A percentile compares a stretch with the other conserved stretches of the same genome.
phyloP scores from a whole-genome alignment of 2,113 vertebrate genomes.

The Colius striatus region DNA sequence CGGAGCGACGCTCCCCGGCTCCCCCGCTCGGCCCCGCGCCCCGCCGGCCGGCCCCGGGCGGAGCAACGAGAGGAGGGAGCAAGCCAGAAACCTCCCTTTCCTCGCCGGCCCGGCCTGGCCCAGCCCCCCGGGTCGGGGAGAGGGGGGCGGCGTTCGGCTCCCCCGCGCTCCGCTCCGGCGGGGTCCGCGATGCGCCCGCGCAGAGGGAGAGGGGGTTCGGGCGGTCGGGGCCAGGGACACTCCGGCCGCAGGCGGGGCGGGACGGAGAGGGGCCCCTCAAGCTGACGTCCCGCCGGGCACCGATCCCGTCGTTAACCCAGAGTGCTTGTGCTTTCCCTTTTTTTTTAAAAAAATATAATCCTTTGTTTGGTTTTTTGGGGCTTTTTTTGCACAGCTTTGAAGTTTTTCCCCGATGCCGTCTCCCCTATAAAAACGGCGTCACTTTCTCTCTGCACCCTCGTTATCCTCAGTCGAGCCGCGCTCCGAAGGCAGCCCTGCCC shows the following conservation, averaged over 20 bases:
- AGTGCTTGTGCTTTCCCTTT: neutral
- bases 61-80: neutral
- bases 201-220: too few species aligned
- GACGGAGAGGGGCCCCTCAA: too few species aligned
- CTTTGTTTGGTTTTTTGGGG: too few species aligned
- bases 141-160: neutral
- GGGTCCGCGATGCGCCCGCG: neutral
- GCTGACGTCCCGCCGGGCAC: neutral
- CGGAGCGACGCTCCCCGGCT: neutral
- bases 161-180: neutral
- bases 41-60: neutral
- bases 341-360: too few species aligned
- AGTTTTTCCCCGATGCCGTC: neutral
- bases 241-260: neutral
- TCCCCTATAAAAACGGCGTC: too few species aligned
- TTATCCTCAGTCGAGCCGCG: neutral
- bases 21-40: neutral
- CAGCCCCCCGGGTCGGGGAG: too few species aligned
- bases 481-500: neutral
- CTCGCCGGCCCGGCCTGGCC: neutral
- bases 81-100: neutral
- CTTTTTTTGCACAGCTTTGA: neutral
- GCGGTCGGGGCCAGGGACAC: too few species aligned
- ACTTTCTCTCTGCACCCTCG: too few species aligned
- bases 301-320: neutral